Percentiles rank a stretch among this genome's conserved stretches.
phyloP scores from a whole-genome alignment of 2,113 vertebrate genomes.

The Barbus barbus region DNA sequence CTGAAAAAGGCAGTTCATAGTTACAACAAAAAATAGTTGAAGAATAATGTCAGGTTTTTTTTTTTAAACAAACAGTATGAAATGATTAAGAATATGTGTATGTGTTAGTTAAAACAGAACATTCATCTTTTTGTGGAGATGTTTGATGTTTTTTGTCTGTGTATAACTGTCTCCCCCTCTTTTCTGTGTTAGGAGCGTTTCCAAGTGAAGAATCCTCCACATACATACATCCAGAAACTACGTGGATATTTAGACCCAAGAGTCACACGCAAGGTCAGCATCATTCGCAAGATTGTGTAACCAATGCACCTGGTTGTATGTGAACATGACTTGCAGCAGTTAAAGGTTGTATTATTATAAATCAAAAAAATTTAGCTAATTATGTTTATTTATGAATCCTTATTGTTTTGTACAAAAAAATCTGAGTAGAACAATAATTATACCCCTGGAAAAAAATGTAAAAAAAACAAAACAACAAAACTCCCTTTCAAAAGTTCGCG shows the following conservation, averaged over 20 bases:
- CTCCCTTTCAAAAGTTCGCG: neutral
- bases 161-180: constrained; percentile 41
- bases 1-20: neutral
- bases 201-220: constrained; percentile 96
- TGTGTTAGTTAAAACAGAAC: neutral
- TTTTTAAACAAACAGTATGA: neutral
- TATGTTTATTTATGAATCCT: too few relatives aligned
- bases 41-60: neutral
- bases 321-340: neutral
- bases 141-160: constrained; percentile 15
- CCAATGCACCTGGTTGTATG: neutral
- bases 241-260: constrained; percentile 90
- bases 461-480: too few relatives aligned
- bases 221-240: constrained; percentile 95
- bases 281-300: neutral
- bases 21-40: neutral
- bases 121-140: neutral
- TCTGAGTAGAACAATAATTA: too few relatives aligned
- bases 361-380: neutral
- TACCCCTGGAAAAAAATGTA: too few relatives aligned
- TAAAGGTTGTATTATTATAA: neutral
- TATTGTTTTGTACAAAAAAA: too few relatives aligned
- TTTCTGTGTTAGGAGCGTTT: constrained; percentile 85
- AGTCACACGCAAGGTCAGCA: constrained; percentile 89
- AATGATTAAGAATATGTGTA: neutral